Percentiles rank a stretch among this genome's conserved stretches.
phyloP scores from a whole-genome alignment of 2,888 invertebrate species.

The Drosophila borealis region DNA sequence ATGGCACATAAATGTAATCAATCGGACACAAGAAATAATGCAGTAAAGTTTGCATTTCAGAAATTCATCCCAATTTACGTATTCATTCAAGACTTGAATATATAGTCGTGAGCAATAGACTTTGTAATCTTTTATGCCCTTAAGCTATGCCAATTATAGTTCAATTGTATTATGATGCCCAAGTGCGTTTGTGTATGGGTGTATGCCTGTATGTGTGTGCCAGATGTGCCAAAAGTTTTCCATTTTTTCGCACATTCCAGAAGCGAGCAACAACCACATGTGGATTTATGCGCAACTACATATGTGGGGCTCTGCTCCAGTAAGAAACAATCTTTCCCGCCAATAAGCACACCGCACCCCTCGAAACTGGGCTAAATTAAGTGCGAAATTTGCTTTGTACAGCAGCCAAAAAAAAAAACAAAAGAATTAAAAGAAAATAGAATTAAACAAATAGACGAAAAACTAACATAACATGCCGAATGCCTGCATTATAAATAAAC shows the following conservation, averaged over 20 bases:
- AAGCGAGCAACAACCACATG: slow-evolving; percentile 18
- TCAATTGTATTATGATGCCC: slow-evolving; percentile 2
- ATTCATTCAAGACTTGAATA: too few species aligned
- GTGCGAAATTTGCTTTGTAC: slow-evolving; percentile 44
- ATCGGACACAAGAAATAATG: slow-evolving; percentile 1
- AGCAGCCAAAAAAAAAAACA: slow-evolving; percentile 7
- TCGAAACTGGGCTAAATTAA: slow-evolving; percentile 47
- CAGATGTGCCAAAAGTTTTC: slow-evolving; percentile 63
- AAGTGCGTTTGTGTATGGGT: neutral
- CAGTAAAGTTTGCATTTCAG: slow-evolving; percentile 19
- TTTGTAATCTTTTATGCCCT: neutral
- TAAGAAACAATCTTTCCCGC: slow-evolving; percentile 20
- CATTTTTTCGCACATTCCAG: slow-evolving; percentile 65
- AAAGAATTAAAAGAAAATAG: too few species aligned
- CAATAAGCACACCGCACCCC: neutral
- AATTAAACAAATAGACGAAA: slow-evolving; percentile 22
- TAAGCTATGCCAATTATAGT: slow-evolving; percentile 22
- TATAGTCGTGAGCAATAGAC: too few species aligned
- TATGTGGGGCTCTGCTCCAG: slow-evolving; percentile 47
- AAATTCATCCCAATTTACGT: too few species aligned
- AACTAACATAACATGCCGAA: slow-evolving; percentile 52
- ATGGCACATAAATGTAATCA: slow-evolving; percentile 1
- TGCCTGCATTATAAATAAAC: slow-evolving; percentile 58
- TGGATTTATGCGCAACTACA: slow-evolving; percentile 6
- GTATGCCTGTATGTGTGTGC: slow-evolving; percentile 9